A percentile compares a stretch with the other conserved stretches of the same genome.
These are phyloP conservation scores for Drosophila lini DNA, from an alignment of 1,140 invertebrate genomes.

Conservation along the genomic window DNA sequence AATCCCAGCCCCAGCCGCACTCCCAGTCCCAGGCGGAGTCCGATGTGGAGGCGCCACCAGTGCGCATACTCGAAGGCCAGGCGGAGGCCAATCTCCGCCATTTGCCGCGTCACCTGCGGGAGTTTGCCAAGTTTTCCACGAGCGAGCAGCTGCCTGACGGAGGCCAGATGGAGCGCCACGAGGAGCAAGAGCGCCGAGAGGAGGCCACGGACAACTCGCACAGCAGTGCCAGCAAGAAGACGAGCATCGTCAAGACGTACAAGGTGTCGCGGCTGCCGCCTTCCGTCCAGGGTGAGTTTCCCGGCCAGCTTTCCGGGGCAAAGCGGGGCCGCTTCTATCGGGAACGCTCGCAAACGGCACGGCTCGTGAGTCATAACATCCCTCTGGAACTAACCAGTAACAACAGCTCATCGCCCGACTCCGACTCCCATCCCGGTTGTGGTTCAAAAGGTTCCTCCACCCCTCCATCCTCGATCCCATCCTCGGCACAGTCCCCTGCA, in stretches of 20 bases:
- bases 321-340: conserved; percentile 50
- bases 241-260: conserved; percentile 76
- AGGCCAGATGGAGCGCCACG: conserved; percentile 63
- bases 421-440: conserved; percentile 54
- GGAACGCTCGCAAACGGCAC: conserved; percentile 67
- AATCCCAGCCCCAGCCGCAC: conserved; percentile 85
- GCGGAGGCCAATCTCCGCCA: conserved; percentile 86
- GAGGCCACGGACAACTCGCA: conserved; percentile 84
- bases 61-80: conserved; percentile 84
- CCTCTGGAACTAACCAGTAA: conserved; percentile 59
- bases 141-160: conserved; percentile 69
- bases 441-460: conserved; percentile 54
- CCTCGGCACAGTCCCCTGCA: conserved; percentile 9
- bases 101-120: conserved; percentile 90
- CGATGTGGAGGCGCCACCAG: conserved; percentile 85
- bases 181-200: conserved; percentile 70
- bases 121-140: conserved; percentile 86
- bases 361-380: conserved; percentile 73
- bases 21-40: conserved; percentile 85
- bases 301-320: conserved; percentile 28
- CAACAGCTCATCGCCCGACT: conserved; percentile 60
- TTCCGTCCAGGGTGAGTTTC: conserved; percentile 76
- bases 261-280: conserved; percentile 77
- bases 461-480: conserved; percentile 12
- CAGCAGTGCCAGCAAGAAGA: conserved; percentile 75